phyloP scores from a whole-genome alignment of 2,113 vertebrate species.

The Chiloscyllium plagiosum region DNA sequence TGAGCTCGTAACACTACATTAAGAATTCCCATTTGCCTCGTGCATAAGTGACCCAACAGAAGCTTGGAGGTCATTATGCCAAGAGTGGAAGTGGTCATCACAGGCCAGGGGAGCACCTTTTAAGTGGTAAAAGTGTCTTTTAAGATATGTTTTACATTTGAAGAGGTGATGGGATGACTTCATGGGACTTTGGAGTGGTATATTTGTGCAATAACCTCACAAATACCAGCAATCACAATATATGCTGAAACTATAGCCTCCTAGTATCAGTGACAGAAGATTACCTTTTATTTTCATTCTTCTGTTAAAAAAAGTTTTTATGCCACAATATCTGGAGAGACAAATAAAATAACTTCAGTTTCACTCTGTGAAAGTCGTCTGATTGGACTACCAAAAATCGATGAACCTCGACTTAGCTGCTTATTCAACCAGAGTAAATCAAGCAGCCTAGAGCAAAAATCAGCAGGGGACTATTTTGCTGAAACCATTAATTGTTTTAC shows the following conservation, averaged over 20 bases:
- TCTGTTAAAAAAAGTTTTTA: not conserved
- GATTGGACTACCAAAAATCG: not conserved
- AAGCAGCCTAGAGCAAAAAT: not conserved
- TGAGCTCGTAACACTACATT: too few relatives aligned
- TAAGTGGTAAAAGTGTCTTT: not conserved
- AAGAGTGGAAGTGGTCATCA: not conserved
- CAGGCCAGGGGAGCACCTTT: not conserved
- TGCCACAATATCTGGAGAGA: not conserved
- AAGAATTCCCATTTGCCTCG: not conserved
- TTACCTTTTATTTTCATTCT: not conserved
- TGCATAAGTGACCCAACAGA: not conserved
- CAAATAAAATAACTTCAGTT: not conserved
- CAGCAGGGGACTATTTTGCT: not conserved
- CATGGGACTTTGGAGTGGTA: not conserved
- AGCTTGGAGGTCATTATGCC: not conserved
- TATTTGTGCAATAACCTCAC: not conserved
- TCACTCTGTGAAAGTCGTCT: not conserved
- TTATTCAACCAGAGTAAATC: not conserved
- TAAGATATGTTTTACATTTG: not conserved
- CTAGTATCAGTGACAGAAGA: not conserved
- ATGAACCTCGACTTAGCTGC: not conserved
- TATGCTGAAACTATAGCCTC: not conserved
- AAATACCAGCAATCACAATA: not conserved
- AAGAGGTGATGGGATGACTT: not conserved
- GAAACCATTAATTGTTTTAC: not conserved